These are phyloP conservation scores for Agrotis segetum DNA, from an alignment of 2,888 invertebrate genomes.

Conservation along the genomic window DNA sequence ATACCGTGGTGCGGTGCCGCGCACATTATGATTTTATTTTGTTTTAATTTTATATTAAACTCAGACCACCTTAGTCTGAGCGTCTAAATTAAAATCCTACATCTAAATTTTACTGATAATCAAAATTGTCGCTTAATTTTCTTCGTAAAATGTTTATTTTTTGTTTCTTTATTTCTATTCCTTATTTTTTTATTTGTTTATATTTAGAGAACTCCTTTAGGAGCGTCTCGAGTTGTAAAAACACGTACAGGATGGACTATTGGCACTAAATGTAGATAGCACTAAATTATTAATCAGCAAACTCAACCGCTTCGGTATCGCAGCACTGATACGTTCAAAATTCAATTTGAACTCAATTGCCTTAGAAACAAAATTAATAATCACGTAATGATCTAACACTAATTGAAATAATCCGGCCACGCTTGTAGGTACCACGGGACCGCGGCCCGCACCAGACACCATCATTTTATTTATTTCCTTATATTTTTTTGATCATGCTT, in stretches of 20 bases:
- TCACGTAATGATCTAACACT: constrained; percentile 41
- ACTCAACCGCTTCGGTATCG: constrained; percentile 73
- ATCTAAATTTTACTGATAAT: constrained; percentile 27
- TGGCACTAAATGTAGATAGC: constrained; percentile 79
- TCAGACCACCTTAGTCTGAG: constrained; percentile 24
- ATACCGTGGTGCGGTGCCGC: constrained; percentile 78
- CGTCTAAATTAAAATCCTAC: constrained; percentile 24
- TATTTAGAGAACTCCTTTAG: constrained; percentile 51
- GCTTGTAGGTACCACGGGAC: constrained; percentile 66
- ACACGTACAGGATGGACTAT: constrained; percentile 78
- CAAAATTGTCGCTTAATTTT: constrained; percentile 42
- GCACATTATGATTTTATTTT: constrained; percentile 56
- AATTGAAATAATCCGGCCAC: constrained; percentile 49
- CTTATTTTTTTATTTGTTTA: constrained; percentile 58
- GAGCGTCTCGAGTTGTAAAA: constrained; percentile 69
- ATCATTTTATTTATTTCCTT: constrained; percentile 75
- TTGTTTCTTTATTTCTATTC: constrained; percentile 58
- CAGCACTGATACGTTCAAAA: constrained; percentile 69
- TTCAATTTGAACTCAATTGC: constrained; percentile 53
- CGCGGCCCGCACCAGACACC: constrained; percentile 84
- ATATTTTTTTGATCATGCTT: constrained; percentile 83
- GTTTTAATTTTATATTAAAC: constrained; percentile 37
- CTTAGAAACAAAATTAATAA: constrained; percentile 36
- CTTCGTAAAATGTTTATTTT: constrained; percentile 54
- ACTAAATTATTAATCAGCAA: constrained; percentile 73